These are phyloP conservation scores for Atractosteus spatula DNA, from an alignment of 2,113 vertebrate species.

Conservation along the genomic window DNA sequence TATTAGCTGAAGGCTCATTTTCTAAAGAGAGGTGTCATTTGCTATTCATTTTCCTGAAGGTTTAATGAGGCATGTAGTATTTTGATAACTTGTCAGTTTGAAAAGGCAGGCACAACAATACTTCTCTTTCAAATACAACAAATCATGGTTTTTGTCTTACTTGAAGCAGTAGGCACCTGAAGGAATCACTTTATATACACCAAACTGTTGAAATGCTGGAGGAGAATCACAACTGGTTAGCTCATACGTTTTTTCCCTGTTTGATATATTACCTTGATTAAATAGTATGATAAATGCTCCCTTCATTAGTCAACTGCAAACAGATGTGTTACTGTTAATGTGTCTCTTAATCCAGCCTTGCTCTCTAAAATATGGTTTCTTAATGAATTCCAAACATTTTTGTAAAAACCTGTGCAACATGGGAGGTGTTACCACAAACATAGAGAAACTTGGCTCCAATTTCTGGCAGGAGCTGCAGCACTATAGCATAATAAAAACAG, in stretches of 20 bases:
- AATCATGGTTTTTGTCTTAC: not conserved
- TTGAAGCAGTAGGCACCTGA: not conserved
- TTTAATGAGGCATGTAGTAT: not conserved
- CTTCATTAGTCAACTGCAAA: not conserved
- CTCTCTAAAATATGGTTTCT: not conserved
- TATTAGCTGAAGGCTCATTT: not conserved
- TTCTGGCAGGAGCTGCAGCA: no score
- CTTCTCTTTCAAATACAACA: not conserved
- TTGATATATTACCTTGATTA: slow-evolving; percentile 3
- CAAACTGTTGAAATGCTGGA: no score
- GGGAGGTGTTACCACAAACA: not conserved
- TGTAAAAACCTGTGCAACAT: not conserved
- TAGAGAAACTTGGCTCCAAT: not conserved
- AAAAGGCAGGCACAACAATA: not conserved
- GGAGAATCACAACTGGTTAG: slow-evolving; percentile 3
- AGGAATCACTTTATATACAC: not conserved
- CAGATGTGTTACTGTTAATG: slow-evolving; percentile 11
- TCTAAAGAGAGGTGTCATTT: not conserved
- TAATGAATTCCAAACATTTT: slow-evolving; percentile 2
- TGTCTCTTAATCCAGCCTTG: not conserved
- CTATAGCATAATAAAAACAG: not conserved
- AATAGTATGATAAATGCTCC: slow-evolving; percentile 14
- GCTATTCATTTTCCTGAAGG: not conserved
- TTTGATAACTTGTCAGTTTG: not conserved
- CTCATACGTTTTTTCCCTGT: not conserved